Percentiles rank a stretch among this genome's conserved stretches.
Conservation (phyloP, 2,797 vertebrate genomes). For the Macrochelys suwanniensis region DNA sequence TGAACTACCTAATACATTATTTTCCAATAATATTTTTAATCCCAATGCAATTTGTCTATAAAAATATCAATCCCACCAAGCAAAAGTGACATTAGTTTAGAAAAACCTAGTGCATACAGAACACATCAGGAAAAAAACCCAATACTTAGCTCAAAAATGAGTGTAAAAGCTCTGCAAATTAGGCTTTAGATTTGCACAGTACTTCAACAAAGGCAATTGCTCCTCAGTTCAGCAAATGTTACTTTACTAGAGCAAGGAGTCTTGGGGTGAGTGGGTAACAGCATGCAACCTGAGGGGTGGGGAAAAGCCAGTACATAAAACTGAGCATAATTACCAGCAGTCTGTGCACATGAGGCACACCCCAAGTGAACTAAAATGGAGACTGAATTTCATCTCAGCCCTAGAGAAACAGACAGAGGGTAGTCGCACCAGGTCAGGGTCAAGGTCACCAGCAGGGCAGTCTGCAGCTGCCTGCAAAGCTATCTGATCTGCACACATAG, state of each 20-base stretch:
- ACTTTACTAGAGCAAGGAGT: slow-evolving; percentile 49
- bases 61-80: slow-evolving; percentile 24
- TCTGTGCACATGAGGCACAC: slow-evolving; percentile 56
- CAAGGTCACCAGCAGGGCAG: slow-evolving; percentile 84
- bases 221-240: slow-evolving; percentile 58
- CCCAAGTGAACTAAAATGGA: slow-evolving; percentile 84
- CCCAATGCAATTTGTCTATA: slow-evolving; percentile 19
- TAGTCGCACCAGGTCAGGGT: slow-evolving; percentile 82
- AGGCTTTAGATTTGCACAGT: slow-evolving; percentile 22
- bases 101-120: not conserved
- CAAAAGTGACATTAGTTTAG: not conserved
- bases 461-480: slow-evolving; percentile 73
- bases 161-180: slow-evolving; percentile 46
- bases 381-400: slow-evolving; percentile 80
- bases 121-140: not conserved
- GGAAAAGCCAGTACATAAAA: slow-evolving; percentile 35
- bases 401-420: slow-evolving; percentile 79
- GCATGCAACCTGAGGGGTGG: slow-evolving; percentile 34
- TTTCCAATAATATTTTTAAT: slow-evolving; percentile 38
- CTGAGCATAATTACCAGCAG: slow-evolving; percentile 52
- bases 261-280: slow-evolving; percentile 40
- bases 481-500: not conserved
- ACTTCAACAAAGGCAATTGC: slow-evolving; percentile 49
- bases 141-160: slow-evolving; percentile 47
- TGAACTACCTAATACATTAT: slow-evolving; percentile 46